Conservation (phyloP, 2,797 vertebrate species). For the Hydrocynus forskahlii region DNA sequence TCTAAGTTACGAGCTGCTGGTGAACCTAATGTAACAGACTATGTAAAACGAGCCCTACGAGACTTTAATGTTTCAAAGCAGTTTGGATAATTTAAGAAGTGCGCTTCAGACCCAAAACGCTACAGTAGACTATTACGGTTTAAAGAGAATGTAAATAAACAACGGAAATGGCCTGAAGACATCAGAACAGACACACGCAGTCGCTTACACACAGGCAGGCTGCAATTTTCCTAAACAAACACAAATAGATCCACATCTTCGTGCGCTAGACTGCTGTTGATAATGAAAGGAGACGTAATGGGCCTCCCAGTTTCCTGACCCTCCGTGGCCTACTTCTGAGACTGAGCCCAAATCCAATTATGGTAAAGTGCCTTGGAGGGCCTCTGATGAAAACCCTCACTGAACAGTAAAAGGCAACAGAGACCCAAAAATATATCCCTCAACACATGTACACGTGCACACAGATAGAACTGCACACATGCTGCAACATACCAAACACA, state of each 20-base stretch:
- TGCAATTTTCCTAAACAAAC: constrained; percentile 13
- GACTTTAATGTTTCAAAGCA: not conserved
- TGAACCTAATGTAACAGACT: not conserved
- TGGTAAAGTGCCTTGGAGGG: not conserved
- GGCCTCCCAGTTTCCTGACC: constrained; percentile 9
- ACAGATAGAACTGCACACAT: not conserved
- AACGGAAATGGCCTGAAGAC: not conserved
- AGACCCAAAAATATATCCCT: not conserved
- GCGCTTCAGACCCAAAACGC: not conserved
- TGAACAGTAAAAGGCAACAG: not conserved
- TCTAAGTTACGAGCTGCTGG: not conserved
- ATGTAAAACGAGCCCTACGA: not conserved
- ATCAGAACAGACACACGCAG: not conserved
- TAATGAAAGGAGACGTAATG: not conserved
- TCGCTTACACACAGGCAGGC: not conserved
- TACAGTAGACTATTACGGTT: not conserved
- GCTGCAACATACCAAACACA: not conserved
- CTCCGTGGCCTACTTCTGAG: constrained; percentile 1
- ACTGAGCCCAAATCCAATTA: constrained; percentile 11
- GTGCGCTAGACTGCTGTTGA: not conserved
- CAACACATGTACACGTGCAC: not conserved
- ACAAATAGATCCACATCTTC: constrained; percentile 1
- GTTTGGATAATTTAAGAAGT: not conserved
- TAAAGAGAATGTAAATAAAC: constrained; percentile 11
- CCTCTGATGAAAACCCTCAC: not conserved